Evolutionary conservation across 37 sponge, comb jelly and placozoan species (phyloP).

Genomic region (Haliclona indistincta): DNA sequence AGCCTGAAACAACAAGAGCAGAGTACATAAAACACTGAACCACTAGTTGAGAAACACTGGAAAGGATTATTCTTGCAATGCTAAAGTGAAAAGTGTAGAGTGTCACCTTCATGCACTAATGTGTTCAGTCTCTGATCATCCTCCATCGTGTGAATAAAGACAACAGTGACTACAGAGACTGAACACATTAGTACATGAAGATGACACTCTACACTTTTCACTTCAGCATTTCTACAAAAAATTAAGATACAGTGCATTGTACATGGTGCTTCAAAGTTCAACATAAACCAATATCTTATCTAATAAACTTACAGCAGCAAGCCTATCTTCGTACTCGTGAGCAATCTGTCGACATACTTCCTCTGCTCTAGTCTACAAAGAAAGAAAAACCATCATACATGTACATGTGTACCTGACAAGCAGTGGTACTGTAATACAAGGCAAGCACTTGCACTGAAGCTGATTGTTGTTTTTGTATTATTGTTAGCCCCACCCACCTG

Average conservation of each 20-base stretch:
- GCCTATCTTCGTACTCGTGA: constrained; percentile 79
- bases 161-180: too few species aligned
- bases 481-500: constrained; percentile 52
- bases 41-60: too few species aligned
- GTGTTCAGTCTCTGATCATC: neutral
- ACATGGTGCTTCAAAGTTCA: neutral
- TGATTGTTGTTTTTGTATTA: neutral
- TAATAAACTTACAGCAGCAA: constrained; percentile 50
- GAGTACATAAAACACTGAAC: too few species aligned
- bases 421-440: too few species aligned
- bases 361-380: constrained; percentile 69
- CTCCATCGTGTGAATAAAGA: neutral
- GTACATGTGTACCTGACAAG: neutral
- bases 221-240: neutral
- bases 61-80: too few species aligned
- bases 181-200: too few species aligned
- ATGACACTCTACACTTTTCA: neutral
- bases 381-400: neutral
- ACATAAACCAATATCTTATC: neutral
- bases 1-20: too few species aligned
- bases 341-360: constrained; percentile 87
- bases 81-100: too few species aligned
- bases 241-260: neutral
- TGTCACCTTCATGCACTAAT: too few species aligned
- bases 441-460: neutral